A percentile compares a stretch with the other conserved stretches of the same genome.
Conservation (phyloP, 2,113 vertebrate species). For the Tinamus guttatus region DNA sequence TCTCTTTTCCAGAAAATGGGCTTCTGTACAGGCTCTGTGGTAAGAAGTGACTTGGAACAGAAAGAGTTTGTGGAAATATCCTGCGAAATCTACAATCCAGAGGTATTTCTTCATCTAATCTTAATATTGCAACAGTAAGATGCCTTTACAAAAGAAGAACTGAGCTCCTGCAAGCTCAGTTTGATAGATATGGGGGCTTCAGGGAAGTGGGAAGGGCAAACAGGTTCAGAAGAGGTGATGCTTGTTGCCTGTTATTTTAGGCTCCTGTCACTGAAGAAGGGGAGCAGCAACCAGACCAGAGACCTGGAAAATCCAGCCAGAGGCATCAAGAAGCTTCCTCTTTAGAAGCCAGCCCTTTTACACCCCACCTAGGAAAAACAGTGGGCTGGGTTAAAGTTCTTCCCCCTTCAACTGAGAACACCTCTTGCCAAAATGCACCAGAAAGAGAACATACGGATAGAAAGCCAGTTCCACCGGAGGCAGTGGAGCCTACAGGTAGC, state of each 20-base stretch:
- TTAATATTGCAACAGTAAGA: not conserved
- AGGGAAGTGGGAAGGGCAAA: not conserved
- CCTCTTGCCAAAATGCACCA: not conserved
- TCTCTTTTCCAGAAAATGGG: slow-evolving; percentile 64
- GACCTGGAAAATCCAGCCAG: not conserved
- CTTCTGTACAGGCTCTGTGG: slow-evolving; percentile 67
- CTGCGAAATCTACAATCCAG: slow-evolving; percentile 68
- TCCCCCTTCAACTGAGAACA: slow-evolving; percentile 1
- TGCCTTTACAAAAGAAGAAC: not conserved
- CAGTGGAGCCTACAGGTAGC: not conserved
- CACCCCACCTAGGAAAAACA: not conserved
- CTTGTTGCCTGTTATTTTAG: slow-evolving; percentile 17
- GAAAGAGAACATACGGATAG: not conserved
- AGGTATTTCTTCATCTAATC: slow-evolving; percentile 68
- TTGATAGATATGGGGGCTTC: not conserved
- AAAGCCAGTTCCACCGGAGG: not conserved
- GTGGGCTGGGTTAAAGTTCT: slow-evolving; percentile 42
- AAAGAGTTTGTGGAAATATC: not conserved
- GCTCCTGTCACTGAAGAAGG: not conserved
- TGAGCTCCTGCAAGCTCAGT: not conserved
- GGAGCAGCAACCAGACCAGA: not conserved
- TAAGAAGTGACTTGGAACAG: rapidly evolving
- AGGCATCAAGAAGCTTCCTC: not conserved
- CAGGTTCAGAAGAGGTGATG: not conserved
- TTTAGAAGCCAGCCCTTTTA: not conserved